Conservation (phyloP, 2,888 invertebrate species). For the Scaptodrosophila latifasciaeformis region DNA sequence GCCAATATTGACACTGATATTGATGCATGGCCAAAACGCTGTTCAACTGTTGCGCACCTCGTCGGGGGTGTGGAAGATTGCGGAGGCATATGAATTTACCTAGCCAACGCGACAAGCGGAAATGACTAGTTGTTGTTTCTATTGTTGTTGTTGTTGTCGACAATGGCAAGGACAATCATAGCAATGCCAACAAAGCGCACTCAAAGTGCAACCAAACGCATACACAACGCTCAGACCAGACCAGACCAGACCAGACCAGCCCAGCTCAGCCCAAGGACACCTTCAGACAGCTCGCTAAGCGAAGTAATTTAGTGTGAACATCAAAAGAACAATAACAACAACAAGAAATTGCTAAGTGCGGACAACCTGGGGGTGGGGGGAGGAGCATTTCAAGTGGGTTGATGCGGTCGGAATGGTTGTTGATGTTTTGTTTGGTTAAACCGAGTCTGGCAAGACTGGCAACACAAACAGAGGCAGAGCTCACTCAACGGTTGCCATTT, state of each 20-base stretch:
- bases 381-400: too few species aligned
- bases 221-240: not conserved
- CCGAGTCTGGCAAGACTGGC: slow-evolving; percentile 39
- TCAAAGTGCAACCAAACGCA: not conserved
- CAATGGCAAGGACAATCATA: slow-evolving; percentile 7
- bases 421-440: slow-evolving; percentile 40
- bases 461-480: slow-evolving; percentile 14
- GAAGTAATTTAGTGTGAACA: slow-evolving; percentile 30
- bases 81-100: slow-evolving; percentile 1
- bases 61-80: not conserved
- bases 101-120: slow-evolving; percentile 38
- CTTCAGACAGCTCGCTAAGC: slow-evolving; percentile 11
- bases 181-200: slow-evolving; percentile 3
- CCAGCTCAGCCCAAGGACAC: slow-evolving; percentile 16
- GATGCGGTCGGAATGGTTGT: too few species aligned
- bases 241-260: not conserved
- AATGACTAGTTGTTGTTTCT: slow-evolving; percentile 52
- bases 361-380: too few species aligned
- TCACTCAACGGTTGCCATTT: too few species aligned
- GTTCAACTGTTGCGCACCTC: slow-evolving; percentile 51
- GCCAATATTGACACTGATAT: slow-evolving; percentile 52
- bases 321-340: slow-evolving; percentile 30
- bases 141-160: too few species aligned
- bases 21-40: slow-evolving; percentile 54
- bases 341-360: slow-evolving; percentile 4